Conservation (phyloP, 2,797 vertebrate genomes). For the Melanotaenia parkinsoni region DNA sequence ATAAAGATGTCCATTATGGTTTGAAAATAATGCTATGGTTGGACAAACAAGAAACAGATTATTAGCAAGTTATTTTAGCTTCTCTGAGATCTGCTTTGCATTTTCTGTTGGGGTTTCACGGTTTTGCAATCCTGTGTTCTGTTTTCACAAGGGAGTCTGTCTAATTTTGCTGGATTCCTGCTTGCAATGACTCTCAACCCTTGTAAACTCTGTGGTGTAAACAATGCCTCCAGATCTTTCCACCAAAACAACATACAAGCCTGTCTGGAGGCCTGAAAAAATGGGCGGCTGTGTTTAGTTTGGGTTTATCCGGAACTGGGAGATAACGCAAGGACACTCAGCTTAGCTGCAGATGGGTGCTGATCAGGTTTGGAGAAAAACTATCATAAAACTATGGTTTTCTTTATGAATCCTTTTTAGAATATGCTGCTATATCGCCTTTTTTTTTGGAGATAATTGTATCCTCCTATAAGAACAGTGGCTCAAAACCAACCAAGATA, state of each 20-base stretch:
- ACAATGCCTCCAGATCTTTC: constrained; percentile 76
- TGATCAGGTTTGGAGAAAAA: not conserved
- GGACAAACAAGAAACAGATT: constrained; percentile 40
- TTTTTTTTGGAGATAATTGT: not conserved
- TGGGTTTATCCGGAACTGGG: constrained; percentile 74
- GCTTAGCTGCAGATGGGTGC: constrained; percentile 64
- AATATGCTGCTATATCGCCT: not conserved
- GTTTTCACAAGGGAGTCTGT: constrained; percentile 69
- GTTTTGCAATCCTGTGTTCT: constrained; percentile 48
- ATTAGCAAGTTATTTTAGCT: constrained; percentile 56
- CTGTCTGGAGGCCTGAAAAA: constrained; percentile 66
- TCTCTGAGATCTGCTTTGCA: constrained; percentile 25
- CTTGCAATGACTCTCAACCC: constrained; percentile 72
- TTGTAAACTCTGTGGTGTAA: constrained; percentile 77
- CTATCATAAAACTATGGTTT: not conserved
- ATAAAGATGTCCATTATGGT: constrained; percentile 52
- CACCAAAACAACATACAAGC: constrained; percentile 62
- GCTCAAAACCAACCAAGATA: not conserved
- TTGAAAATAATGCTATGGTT: constrained; percentile 27
- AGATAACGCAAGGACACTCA: constrained; percentile 69
- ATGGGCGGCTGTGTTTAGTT: constrained; percentile 75
- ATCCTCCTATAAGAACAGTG: not conserved
- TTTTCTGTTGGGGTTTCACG: constrained; percentile 56
- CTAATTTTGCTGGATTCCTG: constrained; percentile 70
- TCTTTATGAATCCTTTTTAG: not conserved